phyloP scores from a whole-genome alignment of 2,113 vertebrate genomes.

The Malurus melanocephalus region DNA sequence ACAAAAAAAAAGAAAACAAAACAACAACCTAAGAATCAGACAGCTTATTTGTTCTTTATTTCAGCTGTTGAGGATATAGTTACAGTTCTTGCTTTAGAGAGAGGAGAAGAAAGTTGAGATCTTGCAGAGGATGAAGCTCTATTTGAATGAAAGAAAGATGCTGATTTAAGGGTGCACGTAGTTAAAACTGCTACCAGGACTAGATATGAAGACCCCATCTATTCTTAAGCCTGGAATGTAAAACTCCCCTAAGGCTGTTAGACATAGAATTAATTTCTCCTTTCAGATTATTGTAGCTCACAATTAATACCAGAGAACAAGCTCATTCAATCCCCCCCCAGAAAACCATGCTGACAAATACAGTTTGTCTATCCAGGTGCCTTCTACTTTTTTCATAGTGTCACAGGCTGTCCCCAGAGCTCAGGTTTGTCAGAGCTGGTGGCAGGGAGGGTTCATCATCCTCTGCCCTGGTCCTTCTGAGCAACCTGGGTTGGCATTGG shows the following conservation, averaged over 20 bases:
- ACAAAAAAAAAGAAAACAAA: too few relatives aligned
- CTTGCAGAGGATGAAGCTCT: neutral
- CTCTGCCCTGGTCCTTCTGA: neutral
- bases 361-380: neutral
- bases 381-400: neutral
- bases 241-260: neutral
- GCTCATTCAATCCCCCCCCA: neutral
- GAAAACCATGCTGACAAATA: neutral
- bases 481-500: neutral
- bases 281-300: neutral
- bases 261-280: neutral
- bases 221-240: neutral
- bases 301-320: neutral
- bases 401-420: neutral
- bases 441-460: neutral
- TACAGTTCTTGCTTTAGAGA: neutral
- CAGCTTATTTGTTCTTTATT: neutral
- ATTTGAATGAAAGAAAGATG: neutral
- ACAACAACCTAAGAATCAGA: neutral
- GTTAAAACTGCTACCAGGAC: neutral
- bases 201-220: neutral
- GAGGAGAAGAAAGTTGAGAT: neutral
- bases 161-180: neutral
- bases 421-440: accelerated
- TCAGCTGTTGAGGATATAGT: neutral